These are phyloP conservation scores for Morinoia aosen DNA, from an alignment of 2,888 invertebrate species.

Conservation along the genomic window DNA sequence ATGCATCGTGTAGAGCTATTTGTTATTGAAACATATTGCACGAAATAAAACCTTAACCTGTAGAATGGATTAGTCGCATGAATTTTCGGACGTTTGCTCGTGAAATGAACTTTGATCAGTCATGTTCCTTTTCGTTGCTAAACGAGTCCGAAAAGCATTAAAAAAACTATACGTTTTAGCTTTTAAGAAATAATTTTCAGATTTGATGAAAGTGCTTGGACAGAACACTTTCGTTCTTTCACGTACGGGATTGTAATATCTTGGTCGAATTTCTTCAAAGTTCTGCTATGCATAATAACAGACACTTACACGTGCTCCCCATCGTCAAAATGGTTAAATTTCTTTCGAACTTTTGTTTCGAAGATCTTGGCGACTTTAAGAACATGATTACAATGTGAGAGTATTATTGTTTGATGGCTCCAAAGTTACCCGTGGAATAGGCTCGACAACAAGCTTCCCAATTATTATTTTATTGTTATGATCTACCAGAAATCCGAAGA, in stretches of 20 bases:
- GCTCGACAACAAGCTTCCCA: neutral
- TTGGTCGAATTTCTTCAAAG: neutral
- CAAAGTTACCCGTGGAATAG: neutral
- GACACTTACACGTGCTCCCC: neutral
- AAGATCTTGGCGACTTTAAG: neutral
- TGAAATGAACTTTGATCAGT: neutral
- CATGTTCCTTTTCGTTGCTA: neutral
- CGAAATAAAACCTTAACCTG: neutral
- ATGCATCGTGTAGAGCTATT: neutral
- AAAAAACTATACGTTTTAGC: neutral
- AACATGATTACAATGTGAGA: neutral
- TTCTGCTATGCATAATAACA: neutral
- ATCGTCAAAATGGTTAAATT: neutral
- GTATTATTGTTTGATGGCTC: constrained; percentile 2
- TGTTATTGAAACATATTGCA: neutral
- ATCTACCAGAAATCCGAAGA: neutral
- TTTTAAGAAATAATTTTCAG: neutral
- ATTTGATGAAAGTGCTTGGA: neutral
- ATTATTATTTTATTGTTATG: constrained; percentile 12
- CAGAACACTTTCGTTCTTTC: neutral
- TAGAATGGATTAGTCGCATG: neutral
- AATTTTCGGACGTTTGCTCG: neutral
- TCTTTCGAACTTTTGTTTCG: neutral
- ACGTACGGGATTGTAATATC: neutral
- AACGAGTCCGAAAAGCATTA: neutral